Evolutionary conservation across 2,797 vertebrate genomes (phyloP).

Genomic region (Cossypha dichroa): DNA sequence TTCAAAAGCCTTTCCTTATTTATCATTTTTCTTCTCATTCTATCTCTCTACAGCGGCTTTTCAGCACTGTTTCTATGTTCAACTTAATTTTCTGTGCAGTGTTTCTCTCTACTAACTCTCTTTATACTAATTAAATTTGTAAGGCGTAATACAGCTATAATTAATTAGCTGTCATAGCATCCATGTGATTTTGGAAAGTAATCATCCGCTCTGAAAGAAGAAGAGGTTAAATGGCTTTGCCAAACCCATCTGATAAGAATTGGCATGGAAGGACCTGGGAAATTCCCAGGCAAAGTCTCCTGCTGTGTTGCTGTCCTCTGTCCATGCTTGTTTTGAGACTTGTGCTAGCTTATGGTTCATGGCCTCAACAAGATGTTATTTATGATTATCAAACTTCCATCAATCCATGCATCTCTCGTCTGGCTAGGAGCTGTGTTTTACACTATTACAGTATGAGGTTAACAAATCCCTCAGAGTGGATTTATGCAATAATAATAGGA

Average conservation of each 20-base stretch:
- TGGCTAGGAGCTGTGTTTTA: neutral
- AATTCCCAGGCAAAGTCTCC: neutral
- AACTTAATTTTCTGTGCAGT: neutral
- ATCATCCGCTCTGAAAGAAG: neutral
- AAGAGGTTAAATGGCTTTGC: neutral
- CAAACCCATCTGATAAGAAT: neutral
- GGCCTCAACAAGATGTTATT: neutral
- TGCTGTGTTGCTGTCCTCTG: neutral
- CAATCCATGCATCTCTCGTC: neutral
- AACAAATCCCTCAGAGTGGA: neutral
- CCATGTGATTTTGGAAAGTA: neutral
- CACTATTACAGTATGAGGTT: neutral
- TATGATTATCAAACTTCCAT: neutral
- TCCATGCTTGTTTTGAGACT: neutral
- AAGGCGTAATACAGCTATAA: neutral
- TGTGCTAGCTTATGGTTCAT: neutral
- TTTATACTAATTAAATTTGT: neutral
- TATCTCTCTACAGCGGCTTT: neutral
- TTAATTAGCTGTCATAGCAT: constrained; percentile 25
- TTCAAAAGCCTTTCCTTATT: neutral
- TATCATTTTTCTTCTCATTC: neutral
- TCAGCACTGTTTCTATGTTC: neutral
- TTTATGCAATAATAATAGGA: neutral
- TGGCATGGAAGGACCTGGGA: neutral
- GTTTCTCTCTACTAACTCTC: neutral